Evolutionary conservation across 2,113 vertebrate species (phyloP), one percentile per base, ranked within the genome.

Genomic region (Sterna hirundo): DNA sequence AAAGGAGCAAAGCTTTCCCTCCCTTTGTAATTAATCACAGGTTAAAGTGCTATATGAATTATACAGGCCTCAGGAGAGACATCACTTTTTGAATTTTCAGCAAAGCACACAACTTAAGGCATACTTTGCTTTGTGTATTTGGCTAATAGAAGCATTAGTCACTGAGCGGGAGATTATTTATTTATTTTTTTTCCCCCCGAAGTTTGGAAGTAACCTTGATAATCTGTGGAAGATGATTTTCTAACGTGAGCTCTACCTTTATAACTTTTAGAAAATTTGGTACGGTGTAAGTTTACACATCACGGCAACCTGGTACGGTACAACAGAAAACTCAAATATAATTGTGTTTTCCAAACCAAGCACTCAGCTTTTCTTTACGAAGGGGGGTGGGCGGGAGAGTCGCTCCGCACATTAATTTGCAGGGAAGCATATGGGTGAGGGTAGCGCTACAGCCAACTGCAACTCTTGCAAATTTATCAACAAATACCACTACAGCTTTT

Each of bases 11-110:
- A 83, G 54, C 58, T 95, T 94, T 66, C 8, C 19, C 42, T 96
- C 74, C 36, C 29, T 97, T 80, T 91, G 90, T 78, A 69, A 94
- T 96, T 94, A 97, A 94, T 83, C 79, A 81, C 83, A 69, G 77
- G 49, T 96, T 96, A 94, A 96, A 76, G 79, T 79, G 82, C 47
- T 65, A 46, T 80, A 25, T 61, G 81, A 71, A 94, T 94, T 72
- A 76, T 5, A 80, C 9, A 72, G n/a, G 58, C 60, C 84, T 91
- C 54, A 3, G 72, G 64, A 93, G 86, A 72, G n/a, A 62, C 68
- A 61, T 88, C 66, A 29, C 36, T 91, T 61, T 62, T 42, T 91
- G 74, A 96, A 86, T 86, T 65, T 75, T 83, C 84, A 91, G 72
- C 62, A 89, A 90, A 92, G 66, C 79, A 84, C 51, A 86, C 60